Evolutionary conservation across 2,888 invertebrate species (phyloP), one percentile per base, ranked within the genome.

Genomic region (Xestobium rufovillosum): DNA sequence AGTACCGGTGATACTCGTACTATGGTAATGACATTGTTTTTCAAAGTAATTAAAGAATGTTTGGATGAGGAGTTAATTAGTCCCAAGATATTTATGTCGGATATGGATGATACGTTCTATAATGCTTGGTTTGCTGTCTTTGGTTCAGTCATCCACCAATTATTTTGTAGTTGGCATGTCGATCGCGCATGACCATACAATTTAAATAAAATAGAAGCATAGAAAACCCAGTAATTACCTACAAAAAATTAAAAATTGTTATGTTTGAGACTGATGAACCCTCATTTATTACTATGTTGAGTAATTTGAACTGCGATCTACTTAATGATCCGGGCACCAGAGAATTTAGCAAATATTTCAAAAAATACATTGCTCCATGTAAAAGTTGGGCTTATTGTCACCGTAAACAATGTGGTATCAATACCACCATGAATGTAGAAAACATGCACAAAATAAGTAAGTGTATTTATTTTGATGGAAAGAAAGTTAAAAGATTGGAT

Each of bases 401-500:
- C 25, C 16, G 45, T 3, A 26, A 33, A 11, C 3, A 39, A n/a
- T 28, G 31, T 11, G 38, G 41, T 8, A 31, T 36, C 29, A 38
- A 34, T 6, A 39, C 48, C 1, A 47, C 47, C 14, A 39, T 39
- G 39, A 1, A 39, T 31, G 4, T 39, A 3, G 49, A 50, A 34
- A 32, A 27, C 4, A 43, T 50, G 44, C 48, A 49, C 31, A 27
- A 32, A 14, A 34, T 29, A 3, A 16, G 48, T 9, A 48, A 50
- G 39, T 43, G 50, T 34, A 34, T 49, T 11, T 51, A 51, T 34
- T 30, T 51, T 11, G 30, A 42, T 4, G 46, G 48, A 3, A 48
- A 53, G 39, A 44, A 37, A 9, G 39, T 44, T 4, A 47, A 51
- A 34, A 26, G 47, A 13, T 27, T 49, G 3, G 52, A 53, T 32